phyloP scores from a whole-genome alignment of 2,113 vertebrate species.

The Prietella phreatophila region DNA sequence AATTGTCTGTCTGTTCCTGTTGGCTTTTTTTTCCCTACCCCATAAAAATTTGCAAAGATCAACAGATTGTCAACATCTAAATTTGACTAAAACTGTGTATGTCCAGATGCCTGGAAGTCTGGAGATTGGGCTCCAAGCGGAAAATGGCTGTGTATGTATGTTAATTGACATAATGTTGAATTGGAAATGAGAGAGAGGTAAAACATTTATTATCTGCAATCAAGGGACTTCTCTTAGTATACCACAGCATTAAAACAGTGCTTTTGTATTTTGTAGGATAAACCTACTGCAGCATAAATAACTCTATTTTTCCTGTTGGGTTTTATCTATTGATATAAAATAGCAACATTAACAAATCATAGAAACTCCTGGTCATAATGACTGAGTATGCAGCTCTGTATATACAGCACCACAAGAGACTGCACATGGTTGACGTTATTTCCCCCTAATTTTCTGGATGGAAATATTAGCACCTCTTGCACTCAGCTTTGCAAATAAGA shows the following conservation, averaged over 20 bases:
- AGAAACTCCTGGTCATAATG: constrained; percentile 27
- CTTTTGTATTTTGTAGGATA: constrained; percentile 57
- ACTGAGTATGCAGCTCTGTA: constrained; percentile 34
- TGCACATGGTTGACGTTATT: constrained; percentile 2
- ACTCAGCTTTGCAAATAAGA: constrained; percentile 10
- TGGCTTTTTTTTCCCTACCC: constrained; percentile 61
- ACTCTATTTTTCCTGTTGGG: constrained; percentile 56
- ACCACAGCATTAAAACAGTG: constrained; percentile 46
- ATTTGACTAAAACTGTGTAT: constrained; percentile 34
- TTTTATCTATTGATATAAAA: constrained; percentile 54
- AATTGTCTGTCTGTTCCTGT: constrained; percentile 64
- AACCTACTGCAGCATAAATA: constrained; percentile 51
- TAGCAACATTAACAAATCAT: constrained; percentile 40
- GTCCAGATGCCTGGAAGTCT: constrained; percentile 20
- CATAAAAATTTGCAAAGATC: constrained; percentile 58
- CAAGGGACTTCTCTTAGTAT: constrained; percentile 42
- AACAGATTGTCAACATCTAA: constrained; percentile 44
- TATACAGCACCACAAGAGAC: constrained; percentile 32
- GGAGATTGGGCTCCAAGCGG: constrained; percentile 6
- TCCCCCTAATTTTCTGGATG: constrained; percentile 6
- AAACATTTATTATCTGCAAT: constrained; percentile 24
- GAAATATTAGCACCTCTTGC: not conserved
- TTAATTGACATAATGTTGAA: constrained; percentile 13
- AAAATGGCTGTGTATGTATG: constrained; percentile 14
- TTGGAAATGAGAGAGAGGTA: constrained; percentile 11